phyloP scores from a whole-genome alignment of 2,113 vertebrate genomes.

The Hepsetus odoe region DNA sequence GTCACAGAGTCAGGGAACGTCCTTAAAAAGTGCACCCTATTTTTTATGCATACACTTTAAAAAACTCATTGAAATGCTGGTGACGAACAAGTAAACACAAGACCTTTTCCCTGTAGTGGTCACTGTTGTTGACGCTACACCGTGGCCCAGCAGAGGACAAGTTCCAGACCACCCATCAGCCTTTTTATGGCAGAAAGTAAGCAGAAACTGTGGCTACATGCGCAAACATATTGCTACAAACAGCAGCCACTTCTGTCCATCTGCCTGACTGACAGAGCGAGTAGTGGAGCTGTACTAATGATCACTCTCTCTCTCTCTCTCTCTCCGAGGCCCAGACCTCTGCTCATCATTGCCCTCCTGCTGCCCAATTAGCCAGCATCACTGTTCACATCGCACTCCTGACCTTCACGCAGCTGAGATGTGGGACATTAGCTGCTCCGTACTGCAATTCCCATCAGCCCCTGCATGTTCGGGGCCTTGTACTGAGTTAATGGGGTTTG shows the following conservation, averaged over 20 bases:
- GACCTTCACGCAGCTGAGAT: slow-evolving; percentile 39
- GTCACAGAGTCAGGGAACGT: too few relatives aligned
- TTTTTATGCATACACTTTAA: too few relatives aligned
- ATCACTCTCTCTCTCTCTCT: slow-evolving; percentile 7
- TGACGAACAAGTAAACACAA: too few relatives aligned
- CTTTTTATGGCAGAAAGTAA: background rate
- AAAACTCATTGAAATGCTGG: too few relatives aligned
- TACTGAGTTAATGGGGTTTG: slow-evolving; percentile 38
- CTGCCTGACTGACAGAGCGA: slow-evolving; percentile 46
- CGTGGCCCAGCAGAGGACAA: background rate
- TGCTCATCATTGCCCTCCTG: slow-evolving; percentile 41
- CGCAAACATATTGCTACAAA: slow-evolving; percentile 34
- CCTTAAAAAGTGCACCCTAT: too few relatives aligned
- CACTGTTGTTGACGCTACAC: background rate
- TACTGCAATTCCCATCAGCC: slow-evolving; percentile 40
- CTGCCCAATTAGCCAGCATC: slow-evolving; percentile 44
- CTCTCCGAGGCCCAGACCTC: slow-evolving; percentile 6
- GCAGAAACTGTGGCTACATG: background rate
- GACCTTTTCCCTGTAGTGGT: background rate
- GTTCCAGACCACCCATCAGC: background rate
- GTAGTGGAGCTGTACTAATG: slow-evolving; percentile 38
- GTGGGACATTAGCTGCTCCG: slow-evolving; percentile 4
- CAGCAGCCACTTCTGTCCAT: slow-evolving; percentile 45
- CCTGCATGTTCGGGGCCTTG: slow-evolving; percentile 24
- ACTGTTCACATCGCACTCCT: slow-evolving; percentile 19